A percentile compares a stretch with the other conserved stretches of the same genome.
phyloP scores from a whole-genome alignment of 2,797 vertebrate genomes.

The Cyclura pinguis region DNA sequence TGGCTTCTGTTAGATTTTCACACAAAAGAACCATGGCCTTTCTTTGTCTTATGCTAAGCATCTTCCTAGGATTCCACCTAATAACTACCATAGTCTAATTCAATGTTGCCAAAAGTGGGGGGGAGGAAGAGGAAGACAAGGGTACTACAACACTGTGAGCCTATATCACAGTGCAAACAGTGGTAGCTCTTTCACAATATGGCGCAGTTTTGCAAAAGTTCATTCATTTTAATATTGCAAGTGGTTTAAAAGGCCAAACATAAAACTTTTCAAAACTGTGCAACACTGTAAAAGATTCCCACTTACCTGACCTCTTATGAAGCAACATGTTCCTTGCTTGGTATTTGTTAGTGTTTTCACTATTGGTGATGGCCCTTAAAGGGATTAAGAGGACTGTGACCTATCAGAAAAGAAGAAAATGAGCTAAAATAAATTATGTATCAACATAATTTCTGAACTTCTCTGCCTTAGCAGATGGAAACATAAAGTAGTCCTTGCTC shows the following conservation, averaged over 20 bases:
- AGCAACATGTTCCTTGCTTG: constrained; percentile 1
- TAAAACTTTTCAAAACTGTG: neutral
- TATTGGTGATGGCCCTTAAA: neutral
- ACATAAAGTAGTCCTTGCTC: neutral
- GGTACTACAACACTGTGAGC: neutral
- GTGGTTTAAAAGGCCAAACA: neutral
- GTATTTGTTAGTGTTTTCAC: neutral
- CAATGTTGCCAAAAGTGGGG: neutral
- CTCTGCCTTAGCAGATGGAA: neutral
- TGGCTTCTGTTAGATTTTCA: neutral
- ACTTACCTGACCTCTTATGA: neutral
- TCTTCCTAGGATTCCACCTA: neutral
- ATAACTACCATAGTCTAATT: neutral
- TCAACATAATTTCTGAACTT: neutral
- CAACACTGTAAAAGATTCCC: neutral
- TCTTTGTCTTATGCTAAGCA: neutral
- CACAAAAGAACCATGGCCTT: neutral
- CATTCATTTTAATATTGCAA: neutral
- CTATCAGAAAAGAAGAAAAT: neutral
- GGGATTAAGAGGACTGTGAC: neutral
- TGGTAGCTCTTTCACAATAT: neutral
- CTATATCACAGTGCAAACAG: rapidly evolving
- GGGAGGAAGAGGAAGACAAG: neutral
- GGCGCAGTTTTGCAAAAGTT: neutral
- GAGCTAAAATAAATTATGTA: neutral